These are phyloP conservation scores for Esox lucius DNA, from an alignment of 2,797 vertebrate genomes.

Conservation along the genomic window DNA sequence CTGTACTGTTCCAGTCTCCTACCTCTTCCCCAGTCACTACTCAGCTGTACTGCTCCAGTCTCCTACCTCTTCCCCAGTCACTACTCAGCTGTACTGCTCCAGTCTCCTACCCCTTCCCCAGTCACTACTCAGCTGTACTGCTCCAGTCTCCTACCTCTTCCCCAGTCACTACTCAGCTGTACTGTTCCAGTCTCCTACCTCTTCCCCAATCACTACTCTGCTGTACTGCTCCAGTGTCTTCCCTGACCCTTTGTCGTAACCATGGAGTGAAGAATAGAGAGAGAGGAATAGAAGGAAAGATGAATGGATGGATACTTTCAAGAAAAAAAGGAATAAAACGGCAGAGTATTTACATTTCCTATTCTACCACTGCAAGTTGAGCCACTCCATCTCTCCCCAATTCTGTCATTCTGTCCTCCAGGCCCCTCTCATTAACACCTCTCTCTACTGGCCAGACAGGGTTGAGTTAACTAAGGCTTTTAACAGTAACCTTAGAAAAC, in stretches of 20 bases:
- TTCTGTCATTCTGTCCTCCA: constrained; percentile 45
- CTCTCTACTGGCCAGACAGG: constrained; percentile 62
- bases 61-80: too few species aligned
- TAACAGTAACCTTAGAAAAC: constrained; percentile 79
- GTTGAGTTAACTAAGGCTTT: constrained; percentile 80
- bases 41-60: too few species aligned
- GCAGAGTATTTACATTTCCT: constrained; percentile 71
- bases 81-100: too few species aligned
- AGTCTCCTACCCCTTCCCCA: too few species aligned
- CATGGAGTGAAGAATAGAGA: constrained; percentile 52
- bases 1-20: too few species aligned
- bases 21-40: too few species aligned
- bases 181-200: background rate
- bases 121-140: too few species aligned
- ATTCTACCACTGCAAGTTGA: constrained; percentile 69
- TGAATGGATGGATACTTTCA: constrained; percentile 66
- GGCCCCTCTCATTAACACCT: constrained; percentile 68
- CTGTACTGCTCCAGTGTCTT: background rate
- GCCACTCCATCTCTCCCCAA: constrained; percentile 61
- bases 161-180: background rate
- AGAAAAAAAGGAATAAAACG: constrained; percentile 74
- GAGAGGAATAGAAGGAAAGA: constrained; percentile 59
- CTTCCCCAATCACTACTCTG: background rate
- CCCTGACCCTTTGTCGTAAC: constrained; percentile 14
- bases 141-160: background rate